These are phyloP conservation scores for Lamellibrachia columna DNA, from an alignment of 2,888 invertebrate species.

Conservation along the genomic window DNA sequence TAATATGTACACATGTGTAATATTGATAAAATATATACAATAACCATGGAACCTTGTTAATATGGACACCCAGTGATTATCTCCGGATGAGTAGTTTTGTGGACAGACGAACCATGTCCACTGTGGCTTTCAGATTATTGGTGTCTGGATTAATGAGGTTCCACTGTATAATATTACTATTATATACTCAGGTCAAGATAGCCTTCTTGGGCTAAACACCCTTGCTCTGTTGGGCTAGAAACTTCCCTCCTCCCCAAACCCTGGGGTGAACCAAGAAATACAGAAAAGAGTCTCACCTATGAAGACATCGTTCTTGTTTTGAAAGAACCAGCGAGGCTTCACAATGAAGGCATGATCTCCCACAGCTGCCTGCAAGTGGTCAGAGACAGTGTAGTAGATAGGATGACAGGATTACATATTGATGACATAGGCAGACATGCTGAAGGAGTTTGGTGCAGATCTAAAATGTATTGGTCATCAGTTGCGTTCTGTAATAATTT, in stretches of 20 bases:
- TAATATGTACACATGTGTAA: too few species aligned
- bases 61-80: too few species aligned
- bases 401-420: background rate
- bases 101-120: background rate
- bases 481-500: too few species aligned
- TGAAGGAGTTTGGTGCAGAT: too few species aligned
- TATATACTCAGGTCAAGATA: background rate
- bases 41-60: too few species aligned
- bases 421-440: too few species aligned
- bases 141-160: too few species aligned
- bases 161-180: too few species aligned
- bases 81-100: background rate
- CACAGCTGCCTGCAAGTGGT: slow-evolving; percentile 70
- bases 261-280: background rate
- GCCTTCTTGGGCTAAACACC: background rate
- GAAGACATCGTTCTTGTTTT: slow-evolving; percentile 84
- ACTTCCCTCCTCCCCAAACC: background rate
- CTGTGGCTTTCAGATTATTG: too few species aligned
- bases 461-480: too few species aligned
- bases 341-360: slow-evolving; percentile 90
- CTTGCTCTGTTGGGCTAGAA: background rate
- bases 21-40: too few species aligned
- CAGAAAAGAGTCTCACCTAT: slow-evolving; percentile 73
- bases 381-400: background rate
- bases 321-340: slow-evolving; percentile 83